Base-by-base conservation (phyloP, 2,797 vertebrate species). In the Argentina silus region DNA sequence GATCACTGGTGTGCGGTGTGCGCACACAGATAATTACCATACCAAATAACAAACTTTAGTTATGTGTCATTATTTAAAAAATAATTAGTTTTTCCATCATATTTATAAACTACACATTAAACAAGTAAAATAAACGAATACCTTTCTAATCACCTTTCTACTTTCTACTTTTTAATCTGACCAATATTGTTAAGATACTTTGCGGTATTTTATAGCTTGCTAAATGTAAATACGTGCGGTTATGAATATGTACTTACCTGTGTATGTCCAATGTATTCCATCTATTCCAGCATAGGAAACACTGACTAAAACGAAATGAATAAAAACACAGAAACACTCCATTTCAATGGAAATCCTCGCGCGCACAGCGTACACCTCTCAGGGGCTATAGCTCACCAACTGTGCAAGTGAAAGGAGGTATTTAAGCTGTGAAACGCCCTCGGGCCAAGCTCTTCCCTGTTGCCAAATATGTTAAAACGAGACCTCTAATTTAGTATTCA, bases 201-300 rank as follows among this genome's bases (percentile, higher is more conserved):
- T 9, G n/a, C 8, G 6, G 1, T 36, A 11, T 36, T 5, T 62
- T 6, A 65, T 7, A 0, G 43, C 6, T 12, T 8, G n/a, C 21
- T 11, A 6, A 47, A 9, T 48, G 15, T 11, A 27, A 5, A 53
- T n/a, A 12, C 11, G 4, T 3, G 2, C 6, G 2, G 17, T 19
- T 5, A 44, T 43, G 0, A 27, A 27, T 5, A 23, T 48, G 0
- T 70, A 72, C 85, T 67, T 89, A 93, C 94, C 94, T 83, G 74
- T 82, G 74, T 95, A 95, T 27, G 94, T 93, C 94, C 94, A 95
- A 73, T 93, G 93, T n/a, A 93, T 89, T 11, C 81, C 89, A 73
- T 89, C 81, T 47, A 87, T 83, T 44, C 69, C 85, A 53, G 89
- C 87, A 43, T 47, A 71, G 67, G 71, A 85, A 8, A 80, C 74